Percentiles rank a stretch among this genome's conserved stretches.
These are phyloP conservation scores for Mobula hypostoma DNA, from an alignment of 2,113 vertebrate species.

Conservation along the genomic window DNA sequence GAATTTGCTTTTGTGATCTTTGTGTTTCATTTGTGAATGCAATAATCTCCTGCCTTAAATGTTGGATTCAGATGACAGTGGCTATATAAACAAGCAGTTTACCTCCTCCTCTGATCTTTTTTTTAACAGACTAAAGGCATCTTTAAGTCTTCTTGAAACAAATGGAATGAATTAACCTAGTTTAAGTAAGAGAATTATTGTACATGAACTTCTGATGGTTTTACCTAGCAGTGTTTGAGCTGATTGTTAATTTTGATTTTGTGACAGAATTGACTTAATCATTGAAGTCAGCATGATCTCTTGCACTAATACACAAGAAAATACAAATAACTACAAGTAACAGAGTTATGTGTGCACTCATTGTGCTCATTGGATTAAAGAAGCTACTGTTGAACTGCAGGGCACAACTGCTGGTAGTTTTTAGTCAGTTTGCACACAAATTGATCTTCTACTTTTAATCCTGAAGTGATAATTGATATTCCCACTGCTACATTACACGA, in stretches of 20 bases:
- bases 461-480: neutral
- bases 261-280: neutral
- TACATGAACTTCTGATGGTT: neutral
- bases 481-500: neutral
- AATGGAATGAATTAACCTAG: neutral
- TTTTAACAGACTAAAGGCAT: neutral
- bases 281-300: neutral
- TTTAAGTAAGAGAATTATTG: neutral
- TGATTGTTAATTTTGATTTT: neutral
- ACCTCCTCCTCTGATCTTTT: neutral
- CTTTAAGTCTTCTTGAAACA: neutral
- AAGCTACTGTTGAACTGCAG: neutral
- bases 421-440: neutral
- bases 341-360: neutral
- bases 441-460: neutral
- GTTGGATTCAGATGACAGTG: neutral
- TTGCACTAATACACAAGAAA: neutral
- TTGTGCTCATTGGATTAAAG: neutral
- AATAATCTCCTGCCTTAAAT: neutral
- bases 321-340: neutral
- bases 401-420: neutral
- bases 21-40: neutral
- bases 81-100: neutral
- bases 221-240: neutral
- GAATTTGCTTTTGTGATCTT: neutral